Conservation (phyloP, 2,888 invertebrate genomes). For the Harpalus rubripes region DNA sequence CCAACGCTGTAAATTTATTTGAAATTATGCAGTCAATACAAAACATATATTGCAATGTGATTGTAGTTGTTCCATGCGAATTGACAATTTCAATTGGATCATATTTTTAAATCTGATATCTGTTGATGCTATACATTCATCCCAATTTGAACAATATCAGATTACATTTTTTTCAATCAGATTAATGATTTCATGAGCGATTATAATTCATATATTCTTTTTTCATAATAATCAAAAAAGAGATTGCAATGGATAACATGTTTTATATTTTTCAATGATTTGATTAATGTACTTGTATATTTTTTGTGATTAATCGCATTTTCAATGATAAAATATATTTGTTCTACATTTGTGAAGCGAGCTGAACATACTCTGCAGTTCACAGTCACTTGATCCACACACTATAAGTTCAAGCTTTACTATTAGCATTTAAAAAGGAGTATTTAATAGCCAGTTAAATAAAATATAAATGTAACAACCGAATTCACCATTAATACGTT, state of each 20-base stretch:
- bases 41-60: constrained; percentile 6
- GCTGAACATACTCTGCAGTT: no score
- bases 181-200: constrained; percentile 3
- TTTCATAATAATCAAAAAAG: not conserved
- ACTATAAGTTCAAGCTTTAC: no score
- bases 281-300: not conserved
- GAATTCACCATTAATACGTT: no score
- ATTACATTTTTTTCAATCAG: not conserved
- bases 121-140: not conserved
- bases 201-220: not conserved
- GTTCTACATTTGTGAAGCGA: no score
- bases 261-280: not conserved
- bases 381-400: no score
- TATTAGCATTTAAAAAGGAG: no score
- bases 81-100: not conserved
- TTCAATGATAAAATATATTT: no score
- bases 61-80: not conserved
- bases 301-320: no score
- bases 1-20: not conserved
- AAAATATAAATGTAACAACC: no score
- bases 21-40: not conserved
- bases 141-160: constrained; percentile 5
- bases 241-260: not conserved
- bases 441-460: no score
- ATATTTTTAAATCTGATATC: constrained; percentile 4